These are phyloP conservation scores for Cataglyphis albicans DNA, from an alignment of 2,888 invertebrate species.

Conservation along the genomic window DNA sequence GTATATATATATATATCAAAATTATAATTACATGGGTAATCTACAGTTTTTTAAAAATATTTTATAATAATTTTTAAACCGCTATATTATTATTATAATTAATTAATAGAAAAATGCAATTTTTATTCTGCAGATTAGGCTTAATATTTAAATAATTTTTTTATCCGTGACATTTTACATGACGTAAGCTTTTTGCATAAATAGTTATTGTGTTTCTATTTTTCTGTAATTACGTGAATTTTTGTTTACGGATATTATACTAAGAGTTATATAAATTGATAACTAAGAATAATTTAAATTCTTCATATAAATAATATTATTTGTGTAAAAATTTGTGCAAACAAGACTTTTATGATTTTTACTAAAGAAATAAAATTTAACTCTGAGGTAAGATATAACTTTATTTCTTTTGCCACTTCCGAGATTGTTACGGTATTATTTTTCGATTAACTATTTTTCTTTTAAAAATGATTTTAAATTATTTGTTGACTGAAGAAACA, in stretches of 20 bases:
- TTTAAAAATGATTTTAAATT: conserved; percentile 66
- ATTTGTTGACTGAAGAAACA: conserved; percentile 8
- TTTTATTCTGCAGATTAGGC: background rate
- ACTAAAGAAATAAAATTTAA: conserved; percentile 11
- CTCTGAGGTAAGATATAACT: background rate
- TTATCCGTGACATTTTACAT: background rate
- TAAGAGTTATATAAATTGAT: background rate
- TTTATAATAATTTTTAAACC: too few relatives aligned
- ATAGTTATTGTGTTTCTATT: background rate
- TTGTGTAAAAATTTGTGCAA: background rate
- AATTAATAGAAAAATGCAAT: background rate
- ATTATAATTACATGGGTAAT: background rate
- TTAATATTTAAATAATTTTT: background rate
- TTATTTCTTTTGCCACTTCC: background rate
- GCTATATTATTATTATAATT: background rate
- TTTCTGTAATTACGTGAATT: background rate
- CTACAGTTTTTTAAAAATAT: background rate
- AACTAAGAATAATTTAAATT: background rate
- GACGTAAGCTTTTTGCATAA: background rate
- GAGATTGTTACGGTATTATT: background rate
- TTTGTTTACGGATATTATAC: background rate
- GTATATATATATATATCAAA: background rate
- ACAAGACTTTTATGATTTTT: background rate
- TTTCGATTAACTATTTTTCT: conserved; percentile 18
- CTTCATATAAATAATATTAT: background rate